Evolutionary conservation across 2,113 vertebrate genomes (phyloP), one percentile per base, ranked within the genome.

Genomic region (Meriones unguiculatus): DNA sequence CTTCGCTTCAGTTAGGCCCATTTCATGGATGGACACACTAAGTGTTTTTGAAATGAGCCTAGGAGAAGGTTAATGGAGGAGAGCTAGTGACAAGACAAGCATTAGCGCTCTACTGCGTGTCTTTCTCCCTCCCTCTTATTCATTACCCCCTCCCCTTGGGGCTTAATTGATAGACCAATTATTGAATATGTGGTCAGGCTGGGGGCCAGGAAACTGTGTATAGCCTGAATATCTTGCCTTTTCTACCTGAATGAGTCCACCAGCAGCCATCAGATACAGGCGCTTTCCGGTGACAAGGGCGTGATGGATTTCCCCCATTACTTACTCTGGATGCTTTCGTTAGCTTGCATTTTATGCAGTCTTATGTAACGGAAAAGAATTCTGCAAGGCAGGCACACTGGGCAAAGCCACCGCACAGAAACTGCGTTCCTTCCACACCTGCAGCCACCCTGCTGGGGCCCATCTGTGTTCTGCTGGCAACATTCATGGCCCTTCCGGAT

Each of bases 341-440:
- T 95, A 93, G 72, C 96, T 94, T 97, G 96, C 95, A 94, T 97
- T 98, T 97, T 95, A 87, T 78, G 92, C 41, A 7, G 77, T 90
- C 94, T 95, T 95, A 95, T 72, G 94, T 96, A 96, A 97, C 82
- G 89, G 93, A 92, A 97, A 97, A 85, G 78, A 92, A 96, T 97
- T 96, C 96, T 97, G 97, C 95, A 96, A 96, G 62, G 80, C 94
- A 97, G 92, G 94, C 94, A 96, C 85, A 81, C 70, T 2, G 0
- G 52, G 80, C 90, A 89, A 96, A 87, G 90, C 85, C 94, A 87
- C 89, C 84, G 88, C 87, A 87, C 70, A 90, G 92, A 95, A 95
- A 90, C 72, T 8, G 1, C 92, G 69, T 81, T 91, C 72, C 64
- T 95, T 30, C 32, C 35, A 73, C 88, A 89, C 65, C n/a, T 28